phyloP scores from a whole-genome alignment of 2,797 vertebrate genomes.

The Aplochiton taeniatus region DNA sequence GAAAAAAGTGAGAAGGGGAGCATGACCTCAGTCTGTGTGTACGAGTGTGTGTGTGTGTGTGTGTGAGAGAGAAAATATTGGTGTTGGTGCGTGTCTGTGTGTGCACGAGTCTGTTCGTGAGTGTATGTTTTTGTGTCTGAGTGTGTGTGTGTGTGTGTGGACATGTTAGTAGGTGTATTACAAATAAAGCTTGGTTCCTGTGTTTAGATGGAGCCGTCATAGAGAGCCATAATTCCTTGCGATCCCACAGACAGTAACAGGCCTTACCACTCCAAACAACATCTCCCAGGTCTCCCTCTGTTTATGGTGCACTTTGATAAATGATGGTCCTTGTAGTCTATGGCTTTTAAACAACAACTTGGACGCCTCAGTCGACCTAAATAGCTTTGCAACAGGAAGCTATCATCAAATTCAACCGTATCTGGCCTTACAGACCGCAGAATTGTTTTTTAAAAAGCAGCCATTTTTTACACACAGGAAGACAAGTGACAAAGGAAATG shows the following conservation, averaged over 20 bases:
- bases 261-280: constrained; percentile 11
- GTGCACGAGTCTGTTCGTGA: constrained; percentile 6
- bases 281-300: too few species aligned
- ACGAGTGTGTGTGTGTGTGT: background rate
- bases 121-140: constrained; percentile 11
- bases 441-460: too few species aligned
- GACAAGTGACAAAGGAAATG: too few species aligned
- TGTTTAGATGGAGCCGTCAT: constrained; percentile 61
- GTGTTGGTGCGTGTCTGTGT: constrained; percentile 8
- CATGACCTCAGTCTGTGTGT: background rate
- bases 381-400: too few species aligned
- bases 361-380: too few species aligned
- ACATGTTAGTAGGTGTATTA: constrained; percentile 37
- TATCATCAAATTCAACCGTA: too few species aligned
- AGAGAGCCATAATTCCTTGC: constrained; percentile 49
- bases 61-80: background rate
- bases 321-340: too few species aligned
- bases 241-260: constrained; percentile 38
- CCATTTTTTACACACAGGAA: too few species aligned
- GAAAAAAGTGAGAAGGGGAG: too few species aligned
- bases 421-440: too few species aligned
- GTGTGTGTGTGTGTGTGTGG: constrained; percentile 2
- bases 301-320: too few species aligned
- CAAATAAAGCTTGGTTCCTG: constrained; percentile 35
- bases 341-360: too few species aligned